Conservation (phyloP, 2,797 vertebrate genomes). For the Mareca penelope region DNA sequence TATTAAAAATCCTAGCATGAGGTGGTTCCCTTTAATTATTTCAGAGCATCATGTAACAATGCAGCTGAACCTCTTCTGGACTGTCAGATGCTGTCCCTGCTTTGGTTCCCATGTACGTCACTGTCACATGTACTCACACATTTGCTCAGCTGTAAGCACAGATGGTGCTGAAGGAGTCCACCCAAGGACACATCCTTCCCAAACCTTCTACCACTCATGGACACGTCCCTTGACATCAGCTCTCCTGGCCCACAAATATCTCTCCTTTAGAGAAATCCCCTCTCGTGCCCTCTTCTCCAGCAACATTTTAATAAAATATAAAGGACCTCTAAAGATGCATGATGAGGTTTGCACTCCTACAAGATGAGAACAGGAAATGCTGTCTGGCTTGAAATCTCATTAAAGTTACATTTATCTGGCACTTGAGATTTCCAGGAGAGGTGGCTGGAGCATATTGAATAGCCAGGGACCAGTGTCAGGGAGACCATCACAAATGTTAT, state of each 20-base stretch:
- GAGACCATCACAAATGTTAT: not conserved
- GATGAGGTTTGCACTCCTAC: not conserved
- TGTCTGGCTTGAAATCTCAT: not conserved
- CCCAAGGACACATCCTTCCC: not conserved
- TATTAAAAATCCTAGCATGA: not conserved
- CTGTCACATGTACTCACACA: not conserved
- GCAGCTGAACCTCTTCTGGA: not conserved
- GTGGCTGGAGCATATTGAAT: not conserved
- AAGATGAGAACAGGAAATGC: fast-evolving
- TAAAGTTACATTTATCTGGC: not conserved
- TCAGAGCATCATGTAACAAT: not conserved
- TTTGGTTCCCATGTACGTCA: not conserved
- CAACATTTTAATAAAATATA: not conserved
- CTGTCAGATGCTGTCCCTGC: not conserved
- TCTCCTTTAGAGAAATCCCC: not conserved
- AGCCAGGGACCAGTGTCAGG: not conserved
- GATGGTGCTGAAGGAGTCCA: not conserved
- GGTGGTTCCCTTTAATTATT: not conserved
- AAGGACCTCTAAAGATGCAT: not conserved
- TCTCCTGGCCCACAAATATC: not conserved
- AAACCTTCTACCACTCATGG: not conserved
- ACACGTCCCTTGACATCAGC: not conserved
- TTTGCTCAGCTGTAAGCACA: not conserved
- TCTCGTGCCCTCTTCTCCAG: fast-evolving
- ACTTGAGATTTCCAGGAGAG: not conserved